Base-by-base conservation (phyloP, 1,140 invertebrate species). In the Pectinophora gossypiella region DNA sequence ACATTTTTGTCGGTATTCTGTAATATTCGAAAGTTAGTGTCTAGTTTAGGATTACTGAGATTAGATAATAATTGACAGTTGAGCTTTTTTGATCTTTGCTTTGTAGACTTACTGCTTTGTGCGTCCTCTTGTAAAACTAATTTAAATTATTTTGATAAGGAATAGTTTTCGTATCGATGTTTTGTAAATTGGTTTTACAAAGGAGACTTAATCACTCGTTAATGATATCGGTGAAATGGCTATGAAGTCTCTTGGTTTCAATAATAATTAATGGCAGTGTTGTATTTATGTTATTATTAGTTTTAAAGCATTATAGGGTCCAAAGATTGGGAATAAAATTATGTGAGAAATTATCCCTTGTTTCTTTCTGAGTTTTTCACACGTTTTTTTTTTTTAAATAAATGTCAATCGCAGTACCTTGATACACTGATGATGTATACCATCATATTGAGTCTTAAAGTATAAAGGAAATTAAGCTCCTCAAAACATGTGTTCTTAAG, bases 311-410 rank as follows among this genome's bases (percentile, higher is more conserved):
- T 88, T 83, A 88, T 88, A 88, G 87, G 87, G 87, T 88, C 87
- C 87, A 88, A 88, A 88, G 83, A 87, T 88, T 88, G 87, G 85
- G 85, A 88, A 88, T 88, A 88, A 88, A 88, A 72, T 79, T 87
- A 85, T 88, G 79, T 87, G 68, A 87, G 61, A 87, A 85, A 85
- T 73, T 66, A 62, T 66, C 69, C 61, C 82, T 32, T 86, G 80
- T 86, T 85, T 79, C 58, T 61, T 54, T 62, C 49, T 16, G 18
- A 43, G 46, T 22, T 48, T n/a, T n/a, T n/a, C n/a, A n/a, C n/a
- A n/a, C n/a, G n/a, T n/a, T n/a, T n/a, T n/a, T n/a, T n/a, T n/a
- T n/a, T n/a, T n/a, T n/a, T n/a, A n/a, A n/a, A n/a, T n/a, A n/a
- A n/a, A n/a, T n/a, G n/a, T n/a, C n/a, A n/a, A n/a, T n/a, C n/a